Base-by-base conservation (phyloP, 2,797 vertebrate species). In the Petrocephalus sullivani region DNA sequence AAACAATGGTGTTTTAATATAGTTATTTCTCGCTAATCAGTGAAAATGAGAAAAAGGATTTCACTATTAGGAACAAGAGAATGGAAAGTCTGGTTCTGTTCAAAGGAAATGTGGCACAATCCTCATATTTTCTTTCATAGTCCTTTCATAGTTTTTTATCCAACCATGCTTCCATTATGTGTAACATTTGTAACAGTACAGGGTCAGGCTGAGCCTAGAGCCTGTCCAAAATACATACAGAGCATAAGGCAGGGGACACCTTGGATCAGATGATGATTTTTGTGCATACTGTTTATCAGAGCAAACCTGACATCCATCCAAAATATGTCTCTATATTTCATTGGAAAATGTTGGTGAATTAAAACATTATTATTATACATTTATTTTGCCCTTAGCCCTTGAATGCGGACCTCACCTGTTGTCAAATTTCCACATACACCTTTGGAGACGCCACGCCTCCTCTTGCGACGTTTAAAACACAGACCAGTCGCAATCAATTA, bases 401-500 rank as follows among this genome's bases (percentile, higher is more conserved):
- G 8, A 28, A 53, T 54, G 8, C 46, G 0, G 21, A 7, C 9
- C n/a, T 8, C 81, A 54, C 81, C 21, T 83, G 81, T 83, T n/a
- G 71, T 78, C 71, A 71, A 37, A 83, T 28, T n/a, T 54, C 51
- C 46, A 54, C 54, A 54, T 83, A 7, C 46, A 83, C 81, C 81
- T 16, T 53, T 51, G 9, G 46, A n/a, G 53, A 54, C 1, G 8
- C 81, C 10, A 23, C 21, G 33, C 12, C 33, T 37, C 49, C 51
- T 23, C 12, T 46, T 21, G 10, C 9, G 81, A 14, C 4, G 12
- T 83, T 21, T 28, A 51, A 54, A 86, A 60, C 19, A 5, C 14
- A 37, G 54, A 86, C 84, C 33, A 86, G 84, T 86, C 9, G 56
- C 81, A 85, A 56, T 54, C 14, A 56, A 85, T 60, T 86, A 58